Conservation (phyloP, 30 jellyfish, hydroid and myxozoan genomes). For the Hydractinia echinata region DNA sequence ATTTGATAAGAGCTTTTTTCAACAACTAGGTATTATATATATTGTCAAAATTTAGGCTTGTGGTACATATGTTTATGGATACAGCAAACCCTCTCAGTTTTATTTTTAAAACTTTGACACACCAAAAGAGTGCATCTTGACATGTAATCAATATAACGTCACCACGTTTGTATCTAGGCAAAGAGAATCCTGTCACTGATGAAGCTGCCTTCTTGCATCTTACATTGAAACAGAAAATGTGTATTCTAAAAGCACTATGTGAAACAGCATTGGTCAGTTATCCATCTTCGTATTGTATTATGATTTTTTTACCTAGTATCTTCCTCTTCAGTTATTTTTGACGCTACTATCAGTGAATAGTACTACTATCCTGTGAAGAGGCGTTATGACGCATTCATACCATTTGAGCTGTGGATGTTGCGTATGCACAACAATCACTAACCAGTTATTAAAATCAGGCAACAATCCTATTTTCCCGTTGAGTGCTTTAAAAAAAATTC, state of each 20-base stretch:
- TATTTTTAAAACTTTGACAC: background rate
- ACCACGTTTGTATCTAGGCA: slow-evolving; percentile 33
- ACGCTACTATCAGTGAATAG: no score
- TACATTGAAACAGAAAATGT: slow-evolving; percentile 49
- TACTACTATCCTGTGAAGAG: background rate
- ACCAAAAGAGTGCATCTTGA: background rate
- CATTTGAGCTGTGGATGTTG: no score
- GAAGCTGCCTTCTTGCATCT: slow-evolving; percentile 44
- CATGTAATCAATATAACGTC: background rate
- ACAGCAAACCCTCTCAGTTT: no score
- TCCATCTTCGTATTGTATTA: background rate
- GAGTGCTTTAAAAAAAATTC: no score
- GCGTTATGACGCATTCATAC: no score
- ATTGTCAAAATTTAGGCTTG: slow-evolving; percentile 32
- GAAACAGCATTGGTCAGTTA: slow-evolving; percentile 72
- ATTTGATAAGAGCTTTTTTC: slow-evolving; percentile 5
- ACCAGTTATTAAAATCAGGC: no score
- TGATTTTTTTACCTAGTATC: no score
- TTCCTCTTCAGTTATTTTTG: no score
- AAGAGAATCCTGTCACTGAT: slow-evolving; percentile 48
- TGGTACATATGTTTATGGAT: background rate
- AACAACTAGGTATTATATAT: slow-evolving; percentile 10
- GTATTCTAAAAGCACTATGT: slow-evolving; percentile 73
- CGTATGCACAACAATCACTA: no score
- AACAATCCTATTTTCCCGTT: no score